Evolutionary conservation across 2,888 invertebrate genomes (phyloP), one percentile per base, ranked within the genome.

Genomic region (Hyppa rectilinea): DNA sequence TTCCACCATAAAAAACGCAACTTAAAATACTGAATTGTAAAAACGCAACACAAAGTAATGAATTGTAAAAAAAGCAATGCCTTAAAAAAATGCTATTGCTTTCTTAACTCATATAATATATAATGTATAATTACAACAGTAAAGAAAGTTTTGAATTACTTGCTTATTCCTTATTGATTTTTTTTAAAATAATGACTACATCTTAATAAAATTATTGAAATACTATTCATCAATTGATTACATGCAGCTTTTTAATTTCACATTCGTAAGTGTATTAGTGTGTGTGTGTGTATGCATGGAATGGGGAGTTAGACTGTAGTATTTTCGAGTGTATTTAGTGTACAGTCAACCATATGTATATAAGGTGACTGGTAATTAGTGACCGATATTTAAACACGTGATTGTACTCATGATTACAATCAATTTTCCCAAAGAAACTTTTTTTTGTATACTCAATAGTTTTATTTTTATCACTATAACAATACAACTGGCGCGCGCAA

Each of bases 221-320:
- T 55, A 43, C 17, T 31, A 72, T 64, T 55, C 29, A 66, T 56
- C 50, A 5, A 67, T 71, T 68, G 50, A 65, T 82, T 82, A 68
- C 91, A 91, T 91, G 93, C 95, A 95, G 95, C 94, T 88, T 78
- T 95, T 93, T 87, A 85, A 86, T 92, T 86, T 74, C 78, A 92
- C 83, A 90, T 90, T 95, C 87, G 95, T 95, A 94, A 95, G 95
- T 95, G 81, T 75, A 29, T 36, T 62, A 12, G 29, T 14, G 43
- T 4, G 61, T 70, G 69, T 49, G 47, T 70, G 50, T 74, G 29
- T 36, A 23, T 60, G 80, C 73, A 77, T 77, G 81, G 56, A 56
- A 50, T 73, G 63, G n/a, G 7, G 5, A 61, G 0, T 47, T 53
- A 26, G n/a, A 47, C 7, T 23, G 26, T 65, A 65, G 43, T 63